These are phyloP conservation scores for Cryptoblepharus egeriae DNA, from an alignment of 2,797 vertebrate genomes.

Conservation along the genomic window DNA sequence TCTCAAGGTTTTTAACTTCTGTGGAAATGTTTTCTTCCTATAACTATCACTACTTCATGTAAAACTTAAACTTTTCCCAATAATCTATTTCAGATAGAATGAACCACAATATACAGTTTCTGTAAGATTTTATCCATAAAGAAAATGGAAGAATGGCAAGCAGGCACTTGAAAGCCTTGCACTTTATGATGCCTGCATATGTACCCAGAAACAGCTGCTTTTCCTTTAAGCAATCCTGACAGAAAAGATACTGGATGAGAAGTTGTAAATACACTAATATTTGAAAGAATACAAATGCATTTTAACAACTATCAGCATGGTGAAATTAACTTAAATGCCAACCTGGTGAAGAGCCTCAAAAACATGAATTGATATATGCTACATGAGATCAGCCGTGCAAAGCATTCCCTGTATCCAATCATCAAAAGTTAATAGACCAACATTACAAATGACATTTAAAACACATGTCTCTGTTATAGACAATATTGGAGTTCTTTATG, in stretches of 20 bases:
- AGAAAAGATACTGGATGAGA: neutral
- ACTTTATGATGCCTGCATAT: neutral
- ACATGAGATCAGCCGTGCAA: neutral
- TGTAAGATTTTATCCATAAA: neutral
- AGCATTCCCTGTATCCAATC: neutral
- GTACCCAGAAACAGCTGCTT: neutral
- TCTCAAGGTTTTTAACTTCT: neutral
- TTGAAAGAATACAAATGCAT: neutral
- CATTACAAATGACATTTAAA: neutral
- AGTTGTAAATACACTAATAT: neutral
- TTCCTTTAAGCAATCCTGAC: neutral
- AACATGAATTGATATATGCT: neutral
- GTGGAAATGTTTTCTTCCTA: neutral
- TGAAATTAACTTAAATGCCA: neutral
- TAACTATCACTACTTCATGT: neutral
- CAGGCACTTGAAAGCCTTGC: neutral
- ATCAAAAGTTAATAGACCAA: neutral
- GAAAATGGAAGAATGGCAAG: neutral
- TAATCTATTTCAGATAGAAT: neutral
- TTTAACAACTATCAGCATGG: neutral
- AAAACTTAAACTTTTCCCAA: neutral
- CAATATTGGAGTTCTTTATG: neutral
- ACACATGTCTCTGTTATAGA: neutral
- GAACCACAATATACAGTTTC: neutral
- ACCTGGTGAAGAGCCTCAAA: neutral